phyloP scores from a whole-genome alignment of 2,888 invertebrate species.

The Disparrhopalites patrizii region DNA sequence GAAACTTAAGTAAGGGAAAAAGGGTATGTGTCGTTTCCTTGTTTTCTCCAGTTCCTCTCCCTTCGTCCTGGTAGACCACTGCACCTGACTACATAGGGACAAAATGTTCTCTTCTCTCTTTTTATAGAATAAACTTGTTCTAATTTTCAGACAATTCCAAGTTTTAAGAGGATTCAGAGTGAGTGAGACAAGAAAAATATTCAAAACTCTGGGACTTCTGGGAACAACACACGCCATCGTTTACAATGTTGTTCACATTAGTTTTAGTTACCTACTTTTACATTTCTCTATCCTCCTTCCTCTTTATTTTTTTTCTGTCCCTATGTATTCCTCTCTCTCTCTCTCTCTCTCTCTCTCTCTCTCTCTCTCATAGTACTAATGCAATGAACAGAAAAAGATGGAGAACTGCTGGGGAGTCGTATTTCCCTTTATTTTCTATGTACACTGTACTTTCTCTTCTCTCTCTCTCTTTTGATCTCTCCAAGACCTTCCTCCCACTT shows the following conservation, averaged over 20 bases:
- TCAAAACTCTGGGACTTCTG: background rate
- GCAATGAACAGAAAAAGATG: background rate
- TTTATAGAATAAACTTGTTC: slow-evolving; percentile 8
- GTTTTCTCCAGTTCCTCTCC: too few species aligned
- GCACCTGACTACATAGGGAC: too few species aligned
- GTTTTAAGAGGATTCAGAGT: background rate
- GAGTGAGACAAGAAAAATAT: background rate
- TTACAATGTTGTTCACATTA: slow-evolving; percentile 7
- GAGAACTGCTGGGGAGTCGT: background rate
- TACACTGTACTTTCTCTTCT: background rate
- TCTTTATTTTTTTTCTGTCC: too few species aligned
- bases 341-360: slow-evolving; percentile 2
- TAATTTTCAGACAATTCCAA: background rate
- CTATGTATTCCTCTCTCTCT: background rate
- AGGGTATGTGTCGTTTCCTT: too few species aligned
- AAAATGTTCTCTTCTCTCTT: too few species aligned
- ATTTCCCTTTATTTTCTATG: background rate
- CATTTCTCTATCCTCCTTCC: too few species aligned
- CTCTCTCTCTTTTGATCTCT: background rate
- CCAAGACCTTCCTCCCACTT: background rate
- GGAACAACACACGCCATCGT: background rate
- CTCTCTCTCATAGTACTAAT: background rate
- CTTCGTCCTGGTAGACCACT: too few species aligned
- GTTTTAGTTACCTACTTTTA: slow-evolving; percentile 11
- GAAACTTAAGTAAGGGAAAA: too few species aligned